Percentiles rank a stretch among this genome's conserved stretches.
phyloP scores from a whole-genome alignment of 2,888 invertebrate genomes.

The Gandaritis pyraliata region DNA sequence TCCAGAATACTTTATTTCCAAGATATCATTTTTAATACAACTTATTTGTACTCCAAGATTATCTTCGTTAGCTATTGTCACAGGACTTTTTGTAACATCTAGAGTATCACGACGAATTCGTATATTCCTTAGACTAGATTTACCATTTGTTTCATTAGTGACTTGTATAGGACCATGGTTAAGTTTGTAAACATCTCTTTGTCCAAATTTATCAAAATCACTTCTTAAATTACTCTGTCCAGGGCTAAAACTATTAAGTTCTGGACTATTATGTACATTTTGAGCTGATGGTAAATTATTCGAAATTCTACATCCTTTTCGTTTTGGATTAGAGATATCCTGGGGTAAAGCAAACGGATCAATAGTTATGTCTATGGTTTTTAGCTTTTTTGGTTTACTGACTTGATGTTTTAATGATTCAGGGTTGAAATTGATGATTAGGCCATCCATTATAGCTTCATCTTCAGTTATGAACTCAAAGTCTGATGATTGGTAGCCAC shows the following conservation, averaged over 20 bases:
- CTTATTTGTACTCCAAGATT: not conserved
- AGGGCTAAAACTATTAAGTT: not conserved
- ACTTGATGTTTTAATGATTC: not conserved
- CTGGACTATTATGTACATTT: not conserved
- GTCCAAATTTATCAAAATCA: not conserved
- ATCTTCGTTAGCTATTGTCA: not conserved
- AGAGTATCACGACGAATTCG: not conserved
- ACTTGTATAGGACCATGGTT: not conserved
- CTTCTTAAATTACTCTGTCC: not conserved
- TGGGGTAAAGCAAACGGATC: slow-evolving; percentile 3
- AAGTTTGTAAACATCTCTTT: not conserved
- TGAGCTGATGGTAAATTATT: not conserved
- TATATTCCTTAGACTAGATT: not conserved
- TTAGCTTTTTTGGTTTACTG: slow-evolving; percentile 3
- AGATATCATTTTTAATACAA: not conserved
- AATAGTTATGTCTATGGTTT: slow-evolving; percentile 10
- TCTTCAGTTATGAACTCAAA: slow-evolving; percentile 72
- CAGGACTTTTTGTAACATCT: too few relatives aligned
- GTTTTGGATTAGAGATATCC: not conserved
- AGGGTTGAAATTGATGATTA: slow-evolving; percentile 41
- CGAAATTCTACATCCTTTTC: not conserved
- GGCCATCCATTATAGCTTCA: slow-evolving; percentile 55
- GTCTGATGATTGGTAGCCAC: slow-evolving; percentile 68
- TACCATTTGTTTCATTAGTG: not conserved
- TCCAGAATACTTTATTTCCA: not conserved